Conservation (phyloP, 2,113 vertebrate species). For the Xiphias gladius region DNA sequence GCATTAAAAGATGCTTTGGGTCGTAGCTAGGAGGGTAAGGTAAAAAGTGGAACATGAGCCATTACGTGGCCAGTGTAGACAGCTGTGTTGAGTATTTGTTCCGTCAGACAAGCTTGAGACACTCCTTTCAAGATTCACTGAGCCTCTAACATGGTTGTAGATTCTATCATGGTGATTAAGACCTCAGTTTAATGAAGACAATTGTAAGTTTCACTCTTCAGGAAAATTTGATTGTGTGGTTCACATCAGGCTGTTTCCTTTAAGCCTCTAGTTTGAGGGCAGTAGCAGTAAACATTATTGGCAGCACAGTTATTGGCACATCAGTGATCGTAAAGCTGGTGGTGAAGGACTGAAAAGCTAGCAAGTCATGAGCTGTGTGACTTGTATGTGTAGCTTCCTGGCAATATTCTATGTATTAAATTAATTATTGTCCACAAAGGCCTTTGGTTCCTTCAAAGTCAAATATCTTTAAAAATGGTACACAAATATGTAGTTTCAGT, state of each 20-base stretch:
- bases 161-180: constrained; percentile 1
- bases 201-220: neutral
- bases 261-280: neutral
- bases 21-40: neutral
- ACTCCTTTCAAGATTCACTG: neutral
- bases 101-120: neutral
- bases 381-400: neutral
- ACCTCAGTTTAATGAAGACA: neutral
- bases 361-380: neutral
- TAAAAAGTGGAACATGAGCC: too few species aligned
- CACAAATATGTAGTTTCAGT: neutral
- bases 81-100: too few species aligned
- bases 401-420: neutral
- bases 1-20: too few species aligned
- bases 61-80: too few species aligned
- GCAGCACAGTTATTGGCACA: constrained; percentile 5
- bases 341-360: neutral
- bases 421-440: neutral
- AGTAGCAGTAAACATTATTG: neutral
- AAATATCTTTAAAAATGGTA: neutral
- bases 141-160: too few species aligned
- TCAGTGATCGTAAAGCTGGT: neutral
- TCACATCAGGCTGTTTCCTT: constrained; percentile 14
- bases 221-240: constrained; percentile 7
- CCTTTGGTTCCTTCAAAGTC: neutral